phyloP scores from a whole-genome alignment of 2,888 invertebrate genomes.

The Polyploca ridens region DNA sequence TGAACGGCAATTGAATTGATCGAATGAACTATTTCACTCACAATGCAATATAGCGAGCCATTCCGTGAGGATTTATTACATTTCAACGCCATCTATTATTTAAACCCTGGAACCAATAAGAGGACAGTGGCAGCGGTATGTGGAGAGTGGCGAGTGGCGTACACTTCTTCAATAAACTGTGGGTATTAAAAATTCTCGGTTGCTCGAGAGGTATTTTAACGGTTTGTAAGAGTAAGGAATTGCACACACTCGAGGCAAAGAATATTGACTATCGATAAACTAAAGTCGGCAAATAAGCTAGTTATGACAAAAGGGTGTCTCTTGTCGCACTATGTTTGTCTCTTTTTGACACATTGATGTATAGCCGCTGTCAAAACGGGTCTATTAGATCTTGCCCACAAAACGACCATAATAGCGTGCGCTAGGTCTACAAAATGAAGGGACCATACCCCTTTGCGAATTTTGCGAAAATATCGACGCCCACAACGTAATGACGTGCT shows the following conservation, averaged over 20 bases:
- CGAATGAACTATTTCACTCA: constrained; percentile 24
- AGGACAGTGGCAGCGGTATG: constrained; percentile 22
- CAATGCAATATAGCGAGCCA: constrained; percentile 35
- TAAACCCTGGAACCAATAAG: constrained; percentile 47
- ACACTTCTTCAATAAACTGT: constrained; percentile 29
- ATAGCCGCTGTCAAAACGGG: too few species aligned
- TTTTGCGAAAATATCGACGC: too few species aligned
- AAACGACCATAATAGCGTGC: too few species aligned
- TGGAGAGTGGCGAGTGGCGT: constrained; percentile 12
- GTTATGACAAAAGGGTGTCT: too few species aligned
- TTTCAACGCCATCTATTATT: constrained; percentile 56
- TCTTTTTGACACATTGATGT: too few species aligned
- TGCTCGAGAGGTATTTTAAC: neutral
- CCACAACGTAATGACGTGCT: too few species aligned
- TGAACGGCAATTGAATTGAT: constrained; percentile 25
- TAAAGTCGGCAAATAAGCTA: too few species aligned
- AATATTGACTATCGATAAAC: too few species aligned
- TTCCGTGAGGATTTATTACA: constrained; percentile 33
- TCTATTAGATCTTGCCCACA: too few species aligned
- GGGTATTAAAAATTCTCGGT: constrained; percentile 52
- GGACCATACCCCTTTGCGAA: too few species aligned
- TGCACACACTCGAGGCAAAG: neutral
- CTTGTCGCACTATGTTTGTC: too few species aligned
- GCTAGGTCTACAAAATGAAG: too few species aligned
- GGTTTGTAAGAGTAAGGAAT: neutral